A percentile compares a stretch with the other conserved stretches of the same genome.
phyloP scores from a whole-genome alignment of 2,888 invertebrate genomes.

The Amorpha juglandis region DNA sequence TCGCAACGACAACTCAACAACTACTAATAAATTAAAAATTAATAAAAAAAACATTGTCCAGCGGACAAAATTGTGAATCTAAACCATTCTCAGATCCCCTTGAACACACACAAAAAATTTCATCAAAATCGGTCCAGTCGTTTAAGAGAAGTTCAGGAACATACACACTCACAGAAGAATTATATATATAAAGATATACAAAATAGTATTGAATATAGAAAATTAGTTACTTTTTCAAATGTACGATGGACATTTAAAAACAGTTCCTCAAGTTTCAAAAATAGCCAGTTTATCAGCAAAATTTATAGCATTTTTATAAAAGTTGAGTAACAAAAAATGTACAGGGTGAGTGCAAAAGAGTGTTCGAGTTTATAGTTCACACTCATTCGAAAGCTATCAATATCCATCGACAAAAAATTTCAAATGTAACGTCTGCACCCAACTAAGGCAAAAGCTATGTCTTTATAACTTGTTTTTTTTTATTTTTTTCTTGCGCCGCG shows the following conservation, averaged over 20 bases:
- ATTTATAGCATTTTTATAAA: neutral
- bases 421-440: constrained; percentile 44
- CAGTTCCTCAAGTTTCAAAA: too few relatives aligned
- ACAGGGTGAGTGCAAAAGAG: constrained; percentile 57
- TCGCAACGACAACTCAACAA: too few relatives aligned
- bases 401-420: constrained; percentile 62
- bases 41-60: too few relatives aligned
- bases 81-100: too few relatives aligned
- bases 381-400: constrained; percentile 61
- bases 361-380: constrained; percentile 60
- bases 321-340: constrained; percentile 36
- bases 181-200: too few relatives aligned
- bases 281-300: neutral
- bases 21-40: too few relatives aligned
- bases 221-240: neutral
- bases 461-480: constrained; percentile 59
- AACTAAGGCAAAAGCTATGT: constrained; percentile 77
- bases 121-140: too few relatives aligned
- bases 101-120: too few relatives aligned
- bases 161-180: too few relatives aligned
- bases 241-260: neutral
- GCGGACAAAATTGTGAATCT: too few relatives aligned
- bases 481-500: constrained; percentile 70
- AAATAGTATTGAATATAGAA: neutral
- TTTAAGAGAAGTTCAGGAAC: too few relatives aligned